Evolutionary conservation across 2,797 vertebrate species (phyloP).

Genomic region (Ctenopoma kingsleyae): DNA sequence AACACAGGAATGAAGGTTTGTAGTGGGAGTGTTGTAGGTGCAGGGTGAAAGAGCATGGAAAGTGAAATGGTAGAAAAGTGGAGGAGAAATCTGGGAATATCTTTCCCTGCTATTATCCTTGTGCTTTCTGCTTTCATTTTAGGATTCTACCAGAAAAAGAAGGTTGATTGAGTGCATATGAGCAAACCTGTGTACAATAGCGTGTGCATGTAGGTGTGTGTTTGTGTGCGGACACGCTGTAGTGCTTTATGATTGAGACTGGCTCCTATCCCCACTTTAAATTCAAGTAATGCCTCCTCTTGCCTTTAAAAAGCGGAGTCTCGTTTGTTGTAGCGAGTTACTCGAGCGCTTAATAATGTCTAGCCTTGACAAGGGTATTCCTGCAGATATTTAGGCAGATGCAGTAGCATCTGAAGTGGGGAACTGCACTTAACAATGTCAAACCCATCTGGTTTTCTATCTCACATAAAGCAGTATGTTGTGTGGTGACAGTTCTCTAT

Average conservation of each 20-base stretch:
- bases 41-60: constrained; percentile 39
- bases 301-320: constrained; percentile 57
- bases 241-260: constrained; percentile 39
- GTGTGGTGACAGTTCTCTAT: constrained; percentile 64
- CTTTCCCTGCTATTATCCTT: constrained; percentile 42
- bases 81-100: constrained; percentile 25
- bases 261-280: constrained; percentile 43
- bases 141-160: constrained; percentile 39
- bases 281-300: constrained; percentile 59
- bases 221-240: constrained; percentile 20
- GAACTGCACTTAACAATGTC: constrained; percentile 66
- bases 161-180: constrained; percentile 36
- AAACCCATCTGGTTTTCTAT: constrained; percentile 66
- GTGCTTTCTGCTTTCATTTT: constrained; percentile 45
- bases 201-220: constrained; percentile 16
- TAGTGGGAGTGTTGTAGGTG: constrained; percentile 51
- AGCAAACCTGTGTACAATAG: constrained; percentile 32
- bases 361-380: constrained; percentile 64
- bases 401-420: constrained; percentile 38
- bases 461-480: constrained; percentile 68
- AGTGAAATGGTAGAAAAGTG: constrained; percentile 41
- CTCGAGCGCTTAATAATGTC: constrained; percentile 63
- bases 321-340: constrained; percentile 51
- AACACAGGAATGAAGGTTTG: constrained; percentile 50
- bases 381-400: constrained; percentile 54